These are phyloP conservation scores for Achroia grisella DNA, from an alignment of 1,140 invertebrate species.

Conservation along the genomic window DNA sequence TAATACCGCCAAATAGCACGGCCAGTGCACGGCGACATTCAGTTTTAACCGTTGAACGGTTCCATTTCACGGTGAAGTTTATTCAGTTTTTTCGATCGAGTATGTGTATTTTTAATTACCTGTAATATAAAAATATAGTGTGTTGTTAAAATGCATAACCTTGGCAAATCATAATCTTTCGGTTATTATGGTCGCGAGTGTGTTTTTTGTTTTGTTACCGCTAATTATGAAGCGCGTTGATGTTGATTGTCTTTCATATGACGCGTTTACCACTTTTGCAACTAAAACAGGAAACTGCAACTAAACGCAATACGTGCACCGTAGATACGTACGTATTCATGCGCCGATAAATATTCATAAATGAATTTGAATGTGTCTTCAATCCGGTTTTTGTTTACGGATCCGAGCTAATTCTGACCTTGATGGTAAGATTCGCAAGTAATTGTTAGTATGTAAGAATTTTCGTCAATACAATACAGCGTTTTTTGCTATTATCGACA, in stretches of 20 bases:
- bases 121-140: constrained; percentile 49
- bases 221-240: constrained; percentile 35
- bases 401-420: constrained; percentile 41
- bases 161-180: constrained; percentile 28
- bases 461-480: too few relatives aligned
- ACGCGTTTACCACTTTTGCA: constrained; percentile 20
- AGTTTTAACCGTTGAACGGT: background rate
- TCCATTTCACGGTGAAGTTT: constrained; percentile 32
- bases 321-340: constrained; percentile 17
- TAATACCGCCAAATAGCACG: constrained; percentile 42
- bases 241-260: constrained; percentile 31
- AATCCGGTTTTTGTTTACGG: constrained; percentile 60
- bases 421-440: constrained; percentile 35
- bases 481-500: too few relatives aligned
- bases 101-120: constrained; percentile 7
- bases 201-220: constrained; percentile 29
- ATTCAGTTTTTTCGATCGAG: constrained; percentile 34
- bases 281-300: constrained; percentile 40
- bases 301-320: constrained; percentile 23
- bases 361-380: constrained; percentile 47
- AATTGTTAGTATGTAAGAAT: background rate
- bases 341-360: constrained; percentile 33
- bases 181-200: constrained; percentile 12
- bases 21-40: constrained; percentile 26
- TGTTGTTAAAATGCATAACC: constrained; percentile 55